These are phyloP conservation scores for Cichladusa arquata DNA, from an alignment of 2,113 vertebrate genomes.

Conservation along the genomic window DNA sequence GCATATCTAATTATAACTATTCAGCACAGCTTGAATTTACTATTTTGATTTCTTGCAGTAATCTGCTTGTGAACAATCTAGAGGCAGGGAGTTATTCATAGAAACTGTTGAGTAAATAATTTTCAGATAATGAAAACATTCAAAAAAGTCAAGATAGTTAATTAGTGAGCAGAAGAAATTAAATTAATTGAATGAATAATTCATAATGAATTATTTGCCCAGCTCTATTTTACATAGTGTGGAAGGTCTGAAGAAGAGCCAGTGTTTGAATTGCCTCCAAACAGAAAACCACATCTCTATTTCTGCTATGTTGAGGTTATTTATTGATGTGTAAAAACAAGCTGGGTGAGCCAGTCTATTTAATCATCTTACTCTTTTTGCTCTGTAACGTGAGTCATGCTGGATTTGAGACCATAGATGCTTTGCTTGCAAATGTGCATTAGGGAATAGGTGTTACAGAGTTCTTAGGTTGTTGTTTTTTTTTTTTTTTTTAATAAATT, in stretches of 20 bases:
- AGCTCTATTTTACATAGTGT: conserved; percentile 34
- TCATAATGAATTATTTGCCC: conserved; percentile 60
- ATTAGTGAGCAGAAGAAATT: conserved; percentile 65
- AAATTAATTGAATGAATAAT: conserved; percentile 72
- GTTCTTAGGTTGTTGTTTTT: not conserved
- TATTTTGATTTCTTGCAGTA: conserved; percentile 63
- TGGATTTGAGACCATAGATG: conserved; percentile 51
- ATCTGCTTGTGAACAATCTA: conserved; percentile 60
- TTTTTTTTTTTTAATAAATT: not conserved
- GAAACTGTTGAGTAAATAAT: conserved; percentile 68
- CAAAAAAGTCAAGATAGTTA: conserved; percentile 69
- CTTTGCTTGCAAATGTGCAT: conserved; percentile 25
- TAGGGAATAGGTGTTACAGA: conserved; percentile 36
- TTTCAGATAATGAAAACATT: conserved; percentile 68
- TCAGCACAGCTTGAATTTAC: conserved; percentile 53
- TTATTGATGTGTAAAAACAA: conserved; percentile 66
- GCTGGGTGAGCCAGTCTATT: conserved; percentile 55
- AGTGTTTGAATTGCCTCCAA: conserved; percentile 64
- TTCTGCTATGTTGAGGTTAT: conserved; percentile 59
- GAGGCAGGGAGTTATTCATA: conserved; percentile 57
- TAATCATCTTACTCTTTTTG: conserved; percentile 56
- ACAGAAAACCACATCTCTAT: conserved; percentile 49
- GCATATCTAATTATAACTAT: conserved; percentile 46
- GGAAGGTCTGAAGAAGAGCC: conserved; percentile 58
- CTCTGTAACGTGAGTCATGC: conserved; percentile 32